Evolutionary conservation across 1,140 invertebrate genomes (phyloP).

Genomic region (Oreohelix idahoensis): DNA sequence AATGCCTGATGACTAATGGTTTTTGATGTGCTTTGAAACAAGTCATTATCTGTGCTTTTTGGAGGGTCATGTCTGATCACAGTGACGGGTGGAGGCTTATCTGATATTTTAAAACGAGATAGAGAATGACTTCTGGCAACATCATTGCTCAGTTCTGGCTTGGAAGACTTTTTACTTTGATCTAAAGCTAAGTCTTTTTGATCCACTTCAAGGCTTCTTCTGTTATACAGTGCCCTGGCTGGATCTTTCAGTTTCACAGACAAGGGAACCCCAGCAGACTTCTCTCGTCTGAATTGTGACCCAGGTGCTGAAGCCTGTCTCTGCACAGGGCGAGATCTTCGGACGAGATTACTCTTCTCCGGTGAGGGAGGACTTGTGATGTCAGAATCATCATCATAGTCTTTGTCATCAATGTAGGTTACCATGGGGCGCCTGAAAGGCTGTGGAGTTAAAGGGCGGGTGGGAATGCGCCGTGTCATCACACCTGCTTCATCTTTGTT

Average conservation of each 20-base stretch:
- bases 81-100: background rate
- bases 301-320: conserved; percentile 28
- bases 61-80: conserved; percentile 9
- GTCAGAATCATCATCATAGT: conserved; percentile 1
- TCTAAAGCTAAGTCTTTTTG: background rate
- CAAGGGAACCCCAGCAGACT: background rate
- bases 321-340: conserved; percentile 31
- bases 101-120: background rate
- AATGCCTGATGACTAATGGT: background rate
- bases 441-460: conserved; percentile 51
- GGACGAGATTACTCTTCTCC: background rate
- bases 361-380: conserved; percentile 25
- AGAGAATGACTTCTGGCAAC: background rate
- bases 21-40: background rate
- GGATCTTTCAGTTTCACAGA: background rate
- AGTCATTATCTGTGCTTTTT: background rate
- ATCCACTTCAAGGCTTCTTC: conserved; percentile 12
- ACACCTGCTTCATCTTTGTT: conserved; percentile 29
- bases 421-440: conserved; percentile 30
- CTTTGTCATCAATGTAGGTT: conserved; percentile 20
- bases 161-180: background rate
- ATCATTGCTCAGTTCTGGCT: background rate
- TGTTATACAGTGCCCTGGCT: background rate
- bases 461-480: conserved; percentile 4
- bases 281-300: conserved; percentile 9